Evolutionary conservation across 2,888 invertebrate genomes (phyloP).

Genomic region (Hyles lineata): DNA sequence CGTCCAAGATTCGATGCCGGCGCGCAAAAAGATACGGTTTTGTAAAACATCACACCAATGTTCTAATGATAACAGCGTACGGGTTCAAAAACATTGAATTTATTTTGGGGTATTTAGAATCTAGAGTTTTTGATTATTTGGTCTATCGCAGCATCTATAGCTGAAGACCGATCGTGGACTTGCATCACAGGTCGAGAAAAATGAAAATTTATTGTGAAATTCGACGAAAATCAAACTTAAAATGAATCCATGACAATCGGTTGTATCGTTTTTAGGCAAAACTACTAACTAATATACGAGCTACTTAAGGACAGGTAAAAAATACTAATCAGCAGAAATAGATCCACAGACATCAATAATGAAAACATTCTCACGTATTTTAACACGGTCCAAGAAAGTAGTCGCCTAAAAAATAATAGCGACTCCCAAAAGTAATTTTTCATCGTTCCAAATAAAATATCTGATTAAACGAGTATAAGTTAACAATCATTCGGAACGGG

Average conservation of each 20-base stretch:
- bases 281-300: too few relatives aligned
- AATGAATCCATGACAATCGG: too few relatives aligned
- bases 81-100: not conserved
- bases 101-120: not conserved
- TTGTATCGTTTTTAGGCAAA: too few relatives aligned
- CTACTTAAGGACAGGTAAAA: too few relatives aligned
- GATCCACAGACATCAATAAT: not conserved
- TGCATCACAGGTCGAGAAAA: too few relatives aligned
- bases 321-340: not conserved
- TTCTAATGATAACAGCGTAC: slow-evolving; percentile 9
- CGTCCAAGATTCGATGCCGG: slow-evolving; percentile 45
- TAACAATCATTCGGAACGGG: slow-evolving; percentile 22
- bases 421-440: slow-evolving; percentile 9
- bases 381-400: not conserved
- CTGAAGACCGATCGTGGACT: too few relatives aligned
- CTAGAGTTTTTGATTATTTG: not conserved
- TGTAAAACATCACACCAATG: slow-evolving; percentile 41
- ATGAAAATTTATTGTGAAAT: too few relatives aligned
- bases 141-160: too few relatives aligned
- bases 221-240: too few relatives aligned
- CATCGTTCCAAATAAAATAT: slow-evolving; percentile 20
- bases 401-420: not conserved
- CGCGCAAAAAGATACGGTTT: slow-evolving; percentile 62
- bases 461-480: slow-evolving; percentile 9
- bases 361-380: not conserved